Conservation (phyloP, 2,888 invertebrate genomes). For the Sicus ferrugineus region DNA sequence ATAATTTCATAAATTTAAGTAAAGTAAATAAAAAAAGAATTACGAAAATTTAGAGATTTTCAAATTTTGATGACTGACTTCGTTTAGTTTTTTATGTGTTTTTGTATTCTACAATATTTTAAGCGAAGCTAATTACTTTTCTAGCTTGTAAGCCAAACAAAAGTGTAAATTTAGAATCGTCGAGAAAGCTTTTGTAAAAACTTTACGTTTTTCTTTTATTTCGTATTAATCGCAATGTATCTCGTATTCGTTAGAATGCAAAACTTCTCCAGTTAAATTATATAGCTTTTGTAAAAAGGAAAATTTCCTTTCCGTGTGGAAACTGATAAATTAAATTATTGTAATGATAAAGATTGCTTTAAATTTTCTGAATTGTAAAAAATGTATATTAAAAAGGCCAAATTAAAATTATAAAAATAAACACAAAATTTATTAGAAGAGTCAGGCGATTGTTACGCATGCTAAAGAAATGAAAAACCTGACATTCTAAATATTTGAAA, state of each 20-base stretch:
- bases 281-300: constrained; percentile 20
- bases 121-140: constrained; percentile 24
- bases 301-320: too few species aligned
- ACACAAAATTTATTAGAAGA: too few species aligned
- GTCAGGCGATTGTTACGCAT: too few species aligned
- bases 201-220: constrained; percentile 10
- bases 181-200: not conserved
- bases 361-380: too few species aligned
- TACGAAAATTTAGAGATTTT: constrained; percentile 31
- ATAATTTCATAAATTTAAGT: constrained; percentile 24
- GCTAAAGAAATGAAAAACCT: too few species aligned
- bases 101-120: constrained; percentile 23
- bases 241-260: constrained; percentile 6
- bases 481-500: too few species aligned
- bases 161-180: constrained; percentile 10
- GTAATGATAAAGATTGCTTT: too few species aligned
- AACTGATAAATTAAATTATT: too few species aligned
- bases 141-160: constrained; percentile 30
- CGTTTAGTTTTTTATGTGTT: constrained; percentile 27
- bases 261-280: constrained; percentile 5
- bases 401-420: too few species aligned
- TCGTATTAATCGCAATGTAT: not conserved
- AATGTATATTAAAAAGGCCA: too few species aligned
- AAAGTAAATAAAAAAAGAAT: constrained; percentile 13
- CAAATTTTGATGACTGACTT: constrained; percentile 35